Conservation (phyloP, 2,888 invertebrate species). For the Trichopria drosophilae region DNA sequence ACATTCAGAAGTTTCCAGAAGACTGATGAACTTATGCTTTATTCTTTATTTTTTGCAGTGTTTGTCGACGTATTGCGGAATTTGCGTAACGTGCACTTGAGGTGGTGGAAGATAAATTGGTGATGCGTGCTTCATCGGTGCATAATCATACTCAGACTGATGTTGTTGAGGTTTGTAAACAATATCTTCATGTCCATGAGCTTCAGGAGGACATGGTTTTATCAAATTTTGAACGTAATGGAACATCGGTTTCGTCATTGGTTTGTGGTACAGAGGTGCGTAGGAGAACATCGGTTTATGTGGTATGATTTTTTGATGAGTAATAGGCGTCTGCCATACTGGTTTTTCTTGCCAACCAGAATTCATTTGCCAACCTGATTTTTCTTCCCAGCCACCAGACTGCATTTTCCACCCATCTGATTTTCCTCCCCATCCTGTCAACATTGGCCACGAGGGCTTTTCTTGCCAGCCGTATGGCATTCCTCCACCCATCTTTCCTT, state of each 20-base stretch:
- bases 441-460: no score
- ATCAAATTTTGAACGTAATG: conserved; percentile 28
- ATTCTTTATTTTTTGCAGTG: no score
- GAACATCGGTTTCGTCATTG: conserved; percentile 36
- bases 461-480: no score
- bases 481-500: no score
- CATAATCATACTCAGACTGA: conserved; percentile 24
- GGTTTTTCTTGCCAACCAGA: no score
- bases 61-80: no score
- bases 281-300: conserved; percentile 46
- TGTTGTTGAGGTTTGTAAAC: conserved; percentile 34
- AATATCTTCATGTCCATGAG: conserved; percentile 13
- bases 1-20: no score
- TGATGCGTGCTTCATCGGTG: not conserved
- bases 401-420: no score
- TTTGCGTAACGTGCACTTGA: conserved; percentile 39
- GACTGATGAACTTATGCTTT: no score
- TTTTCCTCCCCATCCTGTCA: not conserved
- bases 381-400: no score
- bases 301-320: conserved; percentile 35
- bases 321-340: conserved; percentile 12
- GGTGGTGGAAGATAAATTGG: conserved; percentile 35
- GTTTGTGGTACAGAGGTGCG: conserved; percentile 45
- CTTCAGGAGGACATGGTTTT: conserved; percentile 37
- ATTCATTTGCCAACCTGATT: no score